These are phyloP conservation scores for Pachliopta kotzebuea DNA, from an alignment of 2,888 invertebrate genomes.

Conservation along the genomic window DNA sequence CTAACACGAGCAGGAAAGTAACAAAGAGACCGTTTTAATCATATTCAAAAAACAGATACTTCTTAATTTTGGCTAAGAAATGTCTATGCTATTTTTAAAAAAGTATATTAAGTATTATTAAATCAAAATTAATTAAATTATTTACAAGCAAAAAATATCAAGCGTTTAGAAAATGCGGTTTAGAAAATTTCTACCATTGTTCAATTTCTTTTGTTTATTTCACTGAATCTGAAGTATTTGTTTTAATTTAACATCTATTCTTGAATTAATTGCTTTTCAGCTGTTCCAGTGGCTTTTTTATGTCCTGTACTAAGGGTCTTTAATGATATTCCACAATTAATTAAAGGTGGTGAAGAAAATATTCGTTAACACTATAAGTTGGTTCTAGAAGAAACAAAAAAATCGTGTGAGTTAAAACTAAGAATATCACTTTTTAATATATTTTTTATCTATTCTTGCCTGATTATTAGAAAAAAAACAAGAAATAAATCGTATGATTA, in stretches of 20 bases:
- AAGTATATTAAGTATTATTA: neutral
- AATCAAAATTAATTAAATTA: neutral
- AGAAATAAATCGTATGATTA: too few species aligned
- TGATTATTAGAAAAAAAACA: too few species aligned
- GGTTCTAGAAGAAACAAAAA: neutral
- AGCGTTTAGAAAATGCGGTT: too few species aligned
- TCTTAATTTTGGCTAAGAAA: too few species aligned
- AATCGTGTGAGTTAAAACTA: too few species aligned
- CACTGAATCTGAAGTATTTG: neutral
- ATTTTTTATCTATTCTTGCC: too few species aligned
- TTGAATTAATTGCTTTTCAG: neutral
- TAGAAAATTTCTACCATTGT: neutral
- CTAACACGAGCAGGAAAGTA: too few species aligned
- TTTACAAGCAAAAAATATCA: neutral
- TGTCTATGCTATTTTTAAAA: too few species aligned
- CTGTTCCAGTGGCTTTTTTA: neutral
- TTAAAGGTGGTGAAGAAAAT: neutral
- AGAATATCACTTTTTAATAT: too few species aligned
- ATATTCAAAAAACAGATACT: too few species aligned
- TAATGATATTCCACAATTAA: neutral
- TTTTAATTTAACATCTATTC: slow-evolving; percentile 6
- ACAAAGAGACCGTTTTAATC: too few species aligned
- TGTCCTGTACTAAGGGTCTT: neutral
- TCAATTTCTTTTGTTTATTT: neutral
- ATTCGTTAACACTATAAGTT: neutral